Conservation (phyloP, 2,797 vertebrate genomes). For the Scolopax bukidnonensis region DNA sequence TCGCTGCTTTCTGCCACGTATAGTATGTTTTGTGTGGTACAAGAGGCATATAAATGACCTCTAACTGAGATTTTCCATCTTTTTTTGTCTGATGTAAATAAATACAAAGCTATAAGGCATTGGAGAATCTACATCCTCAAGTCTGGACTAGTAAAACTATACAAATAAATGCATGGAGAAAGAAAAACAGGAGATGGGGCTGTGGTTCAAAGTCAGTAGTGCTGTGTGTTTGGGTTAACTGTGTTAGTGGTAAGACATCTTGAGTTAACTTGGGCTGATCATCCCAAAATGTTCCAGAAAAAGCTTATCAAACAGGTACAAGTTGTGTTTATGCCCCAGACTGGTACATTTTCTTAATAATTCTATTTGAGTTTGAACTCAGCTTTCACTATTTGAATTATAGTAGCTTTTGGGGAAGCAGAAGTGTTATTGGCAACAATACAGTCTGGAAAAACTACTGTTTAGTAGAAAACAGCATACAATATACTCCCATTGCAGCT, state of each 20-base stretch:
- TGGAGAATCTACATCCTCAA: neutral
- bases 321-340: neutral
- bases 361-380: neutral
- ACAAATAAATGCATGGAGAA: neutral
- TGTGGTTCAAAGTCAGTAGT: neutral
- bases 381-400: conserved; percentile 35
- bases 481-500: neutral
- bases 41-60: neutral
- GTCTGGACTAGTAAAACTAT: neutral
- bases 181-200: neutral
- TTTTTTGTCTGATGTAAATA: neutral
- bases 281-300: neutral
- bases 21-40: neutral
- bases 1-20: neutral
- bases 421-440: neutral
- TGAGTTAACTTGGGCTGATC: neutral
- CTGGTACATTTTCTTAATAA: neutral
- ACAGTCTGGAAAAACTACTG: neutral
- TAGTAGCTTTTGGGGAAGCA: conserved; percentile 11
- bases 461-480: conserved; percentile 1
- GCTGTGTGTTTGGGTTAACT: neutral
- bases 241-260: neutral
- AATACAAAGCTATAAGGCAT: neutral
- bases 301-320: neutral
- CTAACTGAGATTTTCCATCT: neutral